phyloP scores from a whole-genome alignment of 2,797 vertebrate genomes.

The Petrocephalus sullivani region DNA sequence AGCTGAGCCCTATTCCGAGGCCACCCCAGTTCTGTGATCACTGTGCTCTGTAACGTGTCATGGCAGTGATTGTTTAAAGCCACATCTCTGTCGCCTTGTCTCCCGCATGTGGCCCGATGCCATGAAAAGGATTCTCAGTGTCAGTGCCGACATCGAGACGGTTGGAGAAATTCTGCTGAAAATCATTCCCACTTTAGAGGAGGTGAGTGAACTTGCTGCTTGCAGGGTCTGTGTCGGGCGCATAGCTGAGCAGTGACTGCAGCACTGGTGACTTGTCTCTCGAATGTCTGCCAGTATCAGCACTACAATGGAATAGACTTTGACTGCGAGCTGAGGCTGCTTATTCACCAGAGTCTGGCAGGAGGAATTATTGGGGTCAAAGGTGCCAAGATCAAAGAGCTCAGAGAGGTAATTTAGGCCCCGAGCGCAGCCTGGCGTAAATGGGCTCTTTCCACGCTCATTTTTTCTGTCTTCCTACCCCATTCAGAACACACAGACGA shows the following conservation, averaged over 20 bases:
- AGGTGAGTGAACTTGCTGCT: conserved; percentile 61
- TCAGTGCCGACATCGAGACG: conserved; percentile 92
- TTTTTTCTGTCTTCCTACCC: not conserved
- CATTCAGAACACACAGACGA: conserved; percentile 88
- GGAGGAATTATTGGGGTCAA: conserved; percentile 98
- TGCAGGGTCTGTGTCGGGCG: not conserved
- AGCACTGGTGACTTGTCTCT: not conserved
- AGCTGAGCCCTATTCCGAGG: conserved; percentile 46
- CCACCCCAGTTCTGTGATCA: conserved; percentile 24
- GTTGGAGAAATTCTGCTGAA: conserved; percentile 97
- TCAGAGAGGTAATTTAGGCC: conserved; percentile 77
- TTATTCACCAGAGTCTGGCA: conserved; percentile 95
- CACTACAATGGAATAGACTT: conserved; percentile 97
- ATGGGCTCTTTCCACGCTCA: not conserved
- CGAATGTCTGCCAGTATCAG: conserved; percentile 67
- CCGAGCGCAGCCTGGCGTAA: not conserved
- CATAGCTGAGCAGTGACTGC: not conserved
- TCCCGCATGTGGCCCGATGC: conserved; percentile 34
- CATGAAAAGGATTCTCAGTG: conserved; percentile 83
- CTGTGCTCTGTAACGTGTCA: conserved; percentile 23
- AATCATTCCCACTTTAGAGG: conserved; percentile 97
- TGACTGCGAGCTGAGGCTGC: conserved; percentile 88
- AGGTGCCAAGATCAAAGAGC: conserved; percentile 97
- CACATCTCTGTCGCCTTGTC: conserved; percentile 27
- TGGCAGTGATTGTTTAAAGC: conserved; percentile 29